These are phyloP conservation scores for Enteromius radiatus DNA, from an alignment of 2,797 vertebrate genomes.

Conservation along the genomic window DNA sequence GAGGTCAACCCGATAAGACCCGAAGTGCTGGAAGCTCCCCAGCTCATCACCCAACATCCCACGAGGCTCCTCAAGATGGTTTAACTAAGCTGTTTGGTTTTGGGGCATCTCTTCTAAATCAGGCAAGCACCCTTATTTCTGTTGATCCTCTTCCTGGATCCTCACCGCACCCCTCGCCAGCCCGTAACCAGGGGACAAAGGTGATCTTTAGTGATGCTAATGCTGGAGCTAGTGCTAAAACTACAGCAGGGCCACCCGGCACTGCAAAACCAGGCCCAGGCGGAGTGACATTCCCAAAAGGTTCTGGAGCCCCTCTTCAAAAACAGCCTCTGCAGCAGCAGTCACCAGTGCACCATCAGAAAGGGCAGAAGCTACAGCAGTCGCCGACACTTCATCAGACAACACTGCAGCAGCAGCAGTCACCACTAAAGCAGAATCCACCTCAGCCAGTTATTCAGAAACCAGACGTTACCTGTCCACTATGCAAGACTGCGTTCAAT, in stretches of 20 bases:
- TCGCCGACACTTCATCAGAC: conserved; percentile 67
- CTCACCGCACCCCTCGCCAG: conserved; percentile 83
- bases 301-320: conserved; percentile 59
- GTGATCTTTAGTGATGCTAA: conserved; percentile 92
- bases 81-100: conserved; percentile 97
- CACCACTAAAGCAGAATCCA: conserved; percentile 49
- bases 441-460: conserved; percentile 80
- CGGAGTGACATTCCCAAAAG: conserved; percentile 37
- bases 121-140: conserved; percentile 95
- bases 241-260: conserved; percentile 58
- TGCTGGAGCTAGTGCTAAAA: conserved; percentile 74
- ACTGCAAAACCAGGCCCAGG: conserved; percentile 40
- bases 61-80: conserved; percentile 86
- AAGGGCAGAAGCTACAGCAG: conserved; percentile 57
- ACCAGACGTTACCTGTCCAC: conserved; percentile 87
- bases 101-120: conserved; percentile 93
- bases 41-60: conserved; percentile 77
- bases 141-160: conserved; percentile 86
- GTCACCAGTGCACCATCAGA: conserved; percentile 68
- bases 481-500: conserved; percentile 95
- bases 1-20: conserved; percentile 77
- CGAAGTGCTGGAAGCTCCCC: conserved; percentile 82
- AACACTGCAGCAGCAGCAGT: conserved; percentile 58
- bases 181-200: conserved; percentile 78
- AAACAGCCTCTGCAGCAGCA: conserved; percentile 68